Conservation (phyloP, 1,140 invertebrate species). For the Hypsibius dujardini region DNA sequence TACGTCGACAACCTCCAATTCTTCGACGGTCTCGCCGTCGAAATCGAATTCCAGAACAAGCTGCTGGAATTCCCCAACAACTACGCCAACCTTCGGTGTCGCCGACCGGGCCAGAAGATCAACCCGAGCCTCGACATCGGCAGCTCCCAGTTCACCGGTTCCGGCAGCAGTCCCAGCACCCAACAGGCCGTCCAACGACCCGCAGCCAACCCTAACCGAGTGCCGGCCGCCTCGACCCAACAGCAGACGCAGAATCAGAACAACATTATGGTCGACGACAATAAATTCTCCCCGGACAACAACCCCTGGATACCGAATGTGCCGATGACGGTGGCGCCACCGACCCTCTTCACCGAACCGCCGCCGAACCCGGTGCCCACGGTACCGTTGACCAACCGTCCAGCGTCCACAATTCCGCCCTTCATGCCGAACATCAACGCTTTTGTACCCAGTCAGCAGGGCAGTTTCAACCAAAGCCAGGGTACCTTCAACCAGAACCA, state of each 20-base stretch:
- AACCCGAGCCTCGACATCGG: neutral
- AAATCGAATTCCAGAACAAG: conserved; percentile 16
- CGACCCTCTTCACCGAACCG: neutral
- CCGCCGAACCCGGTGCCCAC: too few relatives aligned
- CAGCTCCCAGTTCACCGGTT: too few relatives aligned
- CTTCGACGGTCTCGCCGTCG: conserved; percentile 10
- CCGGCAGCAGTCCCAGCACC: neutral
- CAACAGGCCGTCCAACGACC: conserved; percentile 8
- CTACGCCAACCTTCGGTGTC: conserved; percentile 15
- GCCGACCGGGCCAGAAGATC: conserved; percentile 10
- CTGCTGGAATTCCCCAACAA: conserved; percentile 11
- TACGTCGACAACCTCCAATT: conserved; percentile 1
- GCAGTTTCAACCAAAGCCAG: too few relatives aligned
- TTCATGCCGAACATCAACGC: too few relatives aligned
- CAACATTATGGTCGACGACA: neutral
- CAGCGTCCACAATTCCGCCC: too few relatives aligned
- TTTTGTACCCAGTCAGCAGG: too few relatives aligned
- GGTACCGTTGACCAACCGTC: too few relatives aligned
- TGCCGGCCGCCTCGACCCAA: neutral
- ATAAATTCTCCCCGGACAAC: neutral
- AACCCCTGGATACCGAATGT: conserved; percentile 7
- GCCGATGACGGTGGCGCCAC: conserved; percentile 1
- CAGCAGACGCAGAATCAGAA: neutral
- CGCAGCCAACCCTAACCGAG: neutral
- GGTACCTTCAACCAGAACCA: too few relatives aligned